phyloP scores from a whole-genome alignment of 2,113 vertebrate genomes.

The Anguilla rostrata region DNA sequence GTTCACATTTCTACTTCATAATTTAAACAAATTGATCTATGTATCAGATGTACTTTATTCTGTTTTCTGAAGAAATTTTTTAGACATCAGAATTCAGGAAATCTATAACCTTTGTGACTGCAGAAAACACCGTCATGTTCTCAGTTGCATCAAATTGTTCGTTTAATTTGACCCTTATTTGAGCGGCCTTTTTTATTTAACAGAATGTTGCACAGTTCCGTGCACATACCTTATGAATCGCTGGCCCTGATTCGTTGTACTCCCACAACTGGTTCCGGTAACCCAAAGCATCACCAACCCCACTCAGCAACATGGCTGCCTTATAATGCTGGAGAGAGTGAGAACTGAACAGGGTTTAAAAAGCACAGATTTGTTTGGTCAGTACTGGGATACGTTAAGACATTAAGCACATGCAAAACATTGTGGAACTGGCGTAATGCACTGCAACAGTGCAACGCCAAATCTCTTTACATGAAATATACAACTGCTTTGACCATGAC shows the following conservation, averaged over 20 bases:
- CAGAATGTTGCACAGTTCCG: background rate
- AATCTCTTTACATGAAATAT: background rate
- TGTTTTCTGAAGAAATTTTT: too few species aligned
- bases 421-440: background rate
- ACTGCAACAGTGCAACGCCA: background rate
- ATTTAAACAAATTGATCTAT: too few species aligned
- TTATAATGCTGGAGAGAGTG: constrained; percentile 64
- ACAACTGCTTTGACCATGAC: background rate
- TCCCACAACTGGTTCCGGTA: constrained; percentile 78
- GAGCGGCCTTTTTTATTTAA: background rate
- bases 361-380: background rate
- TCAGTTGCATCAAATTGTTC: background rate
- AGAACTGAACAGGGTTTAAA: constrained; percentile 23
- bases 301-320: constrained; percentile 78
- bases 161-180: too few species aligned
- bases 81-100: too few species aligned
- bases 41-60: too few species aligned
- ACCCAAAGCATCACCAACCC: constrained; percentile 76
- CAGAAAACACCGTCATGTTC: too few species aligned
- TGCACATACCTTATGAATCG: constrained; percentile 66
- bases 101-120: too few species aligned
- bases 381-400: background rate
- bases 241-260: constrained; percentile 73
- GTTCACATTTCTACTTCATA: too few species aligned
- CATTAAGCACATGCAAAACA: background rate